Percentiles rank a stretch among this genome's conserved stretches.
Evolutionary conservation across 2,113 vertebrate species (phyloP).

Genomic region (Cyprinus carpio): DNA sequence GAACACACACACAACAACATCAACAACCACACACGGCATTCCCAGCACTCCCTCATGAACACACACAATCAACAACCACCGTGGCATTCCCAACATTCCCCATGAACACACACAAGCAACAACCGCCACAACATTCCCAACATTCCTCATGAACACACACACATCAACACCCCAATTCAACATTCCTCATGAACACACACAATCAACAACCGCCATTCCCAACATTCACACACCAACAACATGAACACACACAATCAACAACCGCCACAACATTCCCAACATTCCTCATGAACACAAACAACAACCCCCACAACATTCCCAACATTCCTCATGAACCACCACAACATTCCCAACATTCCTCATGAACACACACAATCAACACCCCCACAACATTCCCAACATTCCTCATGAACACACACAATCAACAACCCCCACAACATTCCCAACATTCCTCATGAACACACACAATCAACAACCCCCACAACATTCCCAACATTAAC

Average conservation of each 20-base stretch:
- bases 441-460: not conserved
- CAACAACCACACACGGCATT: not conserved
- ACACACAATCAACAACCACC: not conserved
- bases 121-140: not conserved
- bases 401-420: not conserved
- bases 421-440: not conserved
- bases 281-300: not conserved
- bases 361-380: not conserved
- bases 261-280: not conserved
- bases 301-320: not conserved
- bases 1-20: not conserved
- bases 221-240: not conserved
- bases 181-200: not conserved
- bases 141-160: not conserved
- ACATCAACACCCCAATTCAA: not conserved
- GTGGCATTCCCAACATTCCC: not conserved
- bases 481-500: not conserved
- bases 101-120: not conserved
- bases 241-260: not conserved
- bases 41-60: not conserved
- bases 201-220: not conserved
- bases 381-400: not conserved
- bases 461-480: not conserved
- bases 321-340: not conserved
- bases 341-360: not conserved